A percentile compares a stretch with the other conserved stretches of the same genome.
These are phyloP conservation scores for Hassar affinis DNA, from an alignment of 2,113 vertebrate genomes.

Conservation along the genomic window DNA sequence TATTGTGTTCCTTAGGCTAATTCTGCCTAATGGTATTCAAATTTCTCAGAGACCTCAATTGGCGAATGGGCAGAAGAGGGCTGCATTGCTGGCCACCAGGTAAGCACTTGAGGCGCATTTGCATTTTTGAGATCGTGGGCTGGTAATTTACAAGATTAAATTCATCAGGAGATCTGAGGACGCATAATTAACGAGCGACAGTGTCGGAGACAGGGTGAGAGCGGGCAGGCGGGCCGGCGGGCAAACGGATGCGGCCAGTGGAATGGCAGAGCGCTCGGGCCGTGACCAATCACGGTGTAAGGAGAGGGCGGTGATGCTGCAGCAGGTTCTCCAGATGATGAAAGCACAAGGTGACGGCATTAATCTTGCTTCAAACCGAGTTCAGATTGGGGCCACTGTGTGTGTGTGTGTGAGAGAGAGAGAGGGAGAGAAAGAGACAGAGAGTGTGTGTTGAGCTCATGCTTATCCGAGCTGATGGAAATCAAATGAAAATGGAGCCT, in stretches of 20 bases:
- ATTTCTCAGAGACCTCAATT: constrained; percentile 73
- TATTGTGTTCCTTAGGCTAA: constrained; percentile 72
- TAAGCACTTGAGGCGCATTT: constrained; percentile 58
- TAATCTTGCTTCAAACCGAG: constrained; percentile 60
- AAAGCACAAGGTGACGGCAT: constrained; percentile 65
- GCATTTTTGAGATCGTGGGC: constrained; percentile 69
- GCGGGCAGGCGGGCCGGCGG: constrained; percentile 44
- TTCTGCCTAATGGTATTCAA: constrained; percentile 76
- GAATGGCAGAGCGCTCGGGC: neutral
- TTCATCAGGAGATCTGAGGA: constrained; percentile 72
- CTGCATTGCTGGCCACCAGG: constrained; percentile 55
- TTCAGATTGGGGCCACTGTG: constrained; percentile 49
- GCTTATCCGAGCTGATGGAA: constrained; percentile 38
- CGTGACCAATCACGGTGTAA: constrained; percentile 53
- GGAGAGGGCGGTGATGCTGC: constrained; percentile 60
- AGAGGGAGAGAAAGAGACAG: neutral
- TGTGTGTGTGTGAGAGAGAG: constrained; percentile 28
- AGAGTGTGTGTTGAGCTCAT: constrained; percentile 3
- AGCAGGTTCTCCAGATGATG: constrained; percentile 57
- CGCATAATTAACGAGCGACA: constrained; percentile 70
- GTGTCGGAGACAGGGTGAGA: constrained; percentile 59
- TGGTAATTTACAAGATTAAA: constrained; percentile 80
- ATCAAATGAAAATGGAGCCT: constrained; percentile 34
- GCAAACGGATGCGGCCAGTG: constrained; percentile 38
- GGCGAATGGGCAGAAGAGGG: constrained; percentile 65